Evolutionary conservation across 1,140 invertebrate genomes (phyloP).

Genomic region (Brachionus rotundiformis): DNA sequence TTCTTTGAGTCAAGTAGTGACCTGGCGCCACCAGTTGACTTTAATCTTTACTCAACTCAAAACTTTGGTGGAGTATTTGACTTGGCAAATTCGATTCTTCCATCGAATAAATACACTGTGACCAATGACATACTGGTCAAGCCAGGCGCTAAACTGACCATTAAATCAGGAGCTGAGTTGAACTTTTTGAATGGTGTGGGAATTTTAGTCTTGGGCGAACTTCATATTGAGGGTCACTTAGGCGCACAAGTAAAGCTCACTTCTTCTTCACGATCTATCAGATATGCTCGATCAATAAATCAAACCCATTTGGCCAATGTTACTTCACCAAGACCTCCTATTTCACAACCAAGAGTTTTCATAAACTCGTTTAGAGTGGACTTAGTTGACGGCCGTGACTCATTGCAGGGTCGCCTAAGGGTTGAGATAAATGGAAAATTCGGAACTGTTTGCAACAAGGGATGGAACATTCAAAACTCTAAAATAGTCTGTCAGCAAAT

Average conservation of each 20-base stretch:
- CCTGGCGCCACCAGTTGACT: conserved; percentile 12
- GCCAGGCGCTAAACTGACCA: conserved; percentile 32
- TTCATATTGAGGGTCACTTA: conserved; percentile 38
- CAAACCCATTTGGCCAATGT: not conserved
- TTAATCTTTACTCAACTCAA: not conserved
- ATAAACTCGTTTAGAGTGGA: not conserved
- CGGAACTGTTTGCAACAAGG: conserved; percentile 46
- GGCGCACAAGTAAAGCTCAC: conserved; percentile 10
- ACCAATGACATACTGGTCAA: conserved; percentile 48
- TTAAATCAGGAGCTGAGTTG: conserved; percentile 21
- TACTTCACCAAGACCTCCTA: not conserved
- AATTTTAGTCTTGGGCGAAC: conserved; percentile 41
- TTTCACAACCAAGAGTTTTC: not conserved
- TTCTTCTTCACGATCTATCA: not conserved
- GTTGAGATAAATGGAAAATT: conserved; percentile 8
- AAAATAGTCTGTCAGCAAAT: conserved; percentile 39
- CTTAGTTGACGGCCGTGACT: conserved; percentile 33
- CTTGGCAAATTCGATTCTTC: not conserved
- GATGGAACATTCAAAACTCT: conserved; percentile 44
- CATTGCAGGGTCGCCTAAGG: conserved; percentile 3
- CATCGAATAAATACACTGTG: conserved; percentile 18
- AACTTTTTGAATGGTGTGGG: conserved; percentile 51
- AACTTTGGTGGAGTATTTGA: conserved; percentile 42
- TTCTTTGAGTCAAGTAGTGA: conserved; percentile 11
- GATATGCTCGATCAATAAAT: not conserved